Conservation (phyloP, 2,113 vertebrate species). For the Nothoprocta perdicaria region DNA sequence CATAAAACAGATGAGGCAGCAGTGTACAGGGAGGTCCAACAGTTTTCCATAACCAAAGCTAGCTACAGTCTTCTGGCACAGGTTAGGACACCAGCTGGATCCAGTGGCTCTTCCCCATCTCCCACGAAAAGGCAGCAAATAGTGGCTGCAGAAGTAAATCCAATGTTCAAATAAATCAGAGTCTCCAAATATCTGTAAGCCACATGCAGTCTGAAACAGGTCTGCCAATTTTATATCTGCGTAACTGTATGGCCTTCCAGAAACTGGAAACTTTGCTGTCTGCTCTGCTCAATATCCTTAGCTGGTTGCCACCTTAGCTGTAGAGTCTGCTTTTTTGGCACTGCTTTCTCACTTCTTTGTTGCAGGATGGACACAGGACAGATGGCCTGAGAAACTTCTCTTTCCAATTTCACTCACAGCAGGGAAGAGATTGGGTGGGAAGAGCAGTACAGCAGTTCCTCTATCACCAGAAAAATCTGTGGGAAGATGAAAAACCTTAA, state of each 20-base stretch:
- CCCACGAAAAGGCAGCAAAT: accelerated
- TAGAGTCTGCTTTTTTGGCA: background rate
- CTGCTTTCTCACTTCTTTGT: background rate
- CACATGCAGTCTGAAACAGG: background rate
- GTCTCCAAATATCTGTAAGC: background rate
- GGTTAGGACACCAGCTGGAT: background rate
- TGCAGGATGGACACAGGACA: background rate
- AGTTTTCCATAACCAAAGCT: background rate
- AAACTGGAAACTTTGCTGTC: background rate
- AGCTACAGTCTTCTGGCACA: background rate
- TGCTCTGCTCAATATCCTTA: background rate
- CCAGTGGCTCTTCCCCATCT: background rate
- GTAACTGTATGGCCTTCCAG: background rate
- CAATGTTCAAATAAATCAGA: background rate
- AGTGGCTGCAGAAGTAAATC: background rate
- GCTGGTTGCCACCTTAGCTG: background rate
- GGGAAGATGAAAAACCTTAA: constrained; percentile 29
- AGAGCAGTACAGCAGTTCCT: background rate
- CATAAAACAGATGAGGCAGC: background rate
- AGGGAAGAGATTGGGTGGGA: background rate
- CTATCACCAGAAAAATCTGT: constrained; percentile 42
- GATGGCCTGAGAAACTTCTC: background rate
- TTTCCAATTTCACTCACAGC: background rate
- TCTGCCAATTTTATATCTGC: background rate
- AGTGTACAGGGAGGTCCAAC: background rate